phyloP scores from a whole-genome alignment of 2,888 invertebrate genomes.

The Nymphalis polychloros region DNA sequence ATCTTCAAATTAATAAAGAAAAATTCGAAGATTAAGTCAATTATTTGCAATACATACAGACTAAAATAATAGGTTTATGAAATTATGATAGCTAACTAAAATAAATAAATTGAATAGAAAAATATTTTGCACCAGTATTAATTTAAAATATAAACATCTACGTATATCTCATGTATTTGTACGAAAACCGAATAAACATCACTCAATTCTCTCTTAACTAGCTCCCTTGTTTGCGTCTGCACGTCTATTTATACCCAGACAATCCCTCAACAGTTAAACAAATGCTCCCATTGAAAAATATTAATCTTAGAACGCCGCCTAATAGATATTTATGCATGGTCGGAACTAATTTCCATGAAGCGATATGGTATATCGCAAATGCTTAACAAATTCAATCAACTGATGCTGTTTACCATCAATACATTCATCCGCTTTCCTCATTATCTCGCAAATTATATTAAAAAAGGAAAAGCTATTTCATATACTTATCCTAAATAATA shows the following conservation, averaged over 20 bases:
- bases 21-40: too few species aligned
- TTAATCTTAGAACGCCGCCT: constrained; percentile 67
- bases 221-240: constrained; percentile 70
- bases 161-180: not conserved
- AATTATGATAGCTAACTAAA: too few species aligned
- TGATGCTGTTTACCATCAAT: constrained; percentile 64
- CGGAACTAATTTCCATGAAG: constrained; percentile 70
- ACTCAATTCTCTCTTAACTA: constrained; percentile 40
- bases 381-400: constrained; percentile 66
- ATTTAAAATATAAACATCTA: too few species aligned
- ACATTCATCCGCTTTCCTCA: constrained; percentile 56
- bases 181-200: constrained; percentile 22
- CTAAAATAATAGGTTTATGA: too few species aligned
- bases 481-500: not conserved
- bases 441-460: constrained; percentile 49
- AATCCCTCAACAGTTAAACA: constrained; percentile 60
- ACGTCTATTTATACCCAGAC: constrained; percentile 46
- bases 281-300: constrained; percentile 71
- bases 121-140: too few species aligned
- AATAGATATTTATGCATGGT: constrained; percentile 80
- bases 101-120: too few species aligned
- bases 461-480: constrained; percentile 7
- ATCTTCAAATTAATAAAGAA: too few species aligned
- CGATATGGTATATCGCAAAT: constrained; percentile 49
- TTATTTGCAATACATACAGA: not conserved